Base-by-base conservation (phyloP, 92 coral and sea anemone species). In the Hydrozoanthus gracilis region DNA sequence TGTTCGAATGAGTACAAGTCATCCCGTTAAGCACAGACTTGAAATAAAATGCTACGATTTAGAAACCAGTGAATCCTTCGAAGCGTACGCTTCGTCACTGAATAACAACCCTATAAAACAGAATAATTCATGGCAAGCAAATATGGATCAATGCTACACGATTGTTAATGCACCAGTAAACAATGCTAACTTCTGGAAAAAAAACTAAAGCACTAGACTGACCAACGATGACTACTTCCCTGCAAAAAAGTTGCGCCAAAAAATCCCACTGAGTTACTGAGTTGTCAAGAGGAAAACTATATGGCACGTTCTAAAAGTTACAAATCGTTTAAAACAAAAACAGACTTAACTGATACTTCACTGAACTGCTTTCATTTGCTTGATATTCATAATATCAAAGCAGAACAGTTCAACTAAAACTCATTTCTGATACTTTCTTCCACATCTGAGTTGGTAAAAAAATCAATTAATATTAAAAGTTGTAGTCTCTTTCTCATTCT, bases 41-140 rank as follows among this genome's bases (percentile, higher is more conserved):
- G 66, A 44, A 76, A 76, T 76, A 61, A 75, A 51, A 76, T 13
- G 82, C 58, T 35, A 62, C 51, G 27, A 46, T 35, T 27, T 27
- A 27, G 39, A 47, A 51, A 48, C 69, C 14, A 49, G 69, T 4
- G 4, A 64, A 58, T 46, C 48, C 73, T 46, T 64, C 14, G 48
- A 80, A 64, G 74, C 85, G 66, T 48, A 11, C 50, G 60, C 54
- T 78, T 61, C 83, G 44, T 66, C 47, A 15, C 45, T 9, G 49
- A 46, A 58, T 20, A 17, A 27, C 17, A 11, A 62, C 15, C 35
- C 17, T 62, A 11, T 9, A 9, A 39, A 27, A 39, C 47, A 27
- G n/a, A 62, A 11, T 11, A 35, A 35, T 7, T 58, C 15, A 8
- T 58, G 64, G 15, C 12, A 58, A 58, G 12, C 64, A 14, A 58